Evolutionary conservation across 2,888 invertebrate species (phyloP).

Genomic region (Apeira syringaria): DNA sequence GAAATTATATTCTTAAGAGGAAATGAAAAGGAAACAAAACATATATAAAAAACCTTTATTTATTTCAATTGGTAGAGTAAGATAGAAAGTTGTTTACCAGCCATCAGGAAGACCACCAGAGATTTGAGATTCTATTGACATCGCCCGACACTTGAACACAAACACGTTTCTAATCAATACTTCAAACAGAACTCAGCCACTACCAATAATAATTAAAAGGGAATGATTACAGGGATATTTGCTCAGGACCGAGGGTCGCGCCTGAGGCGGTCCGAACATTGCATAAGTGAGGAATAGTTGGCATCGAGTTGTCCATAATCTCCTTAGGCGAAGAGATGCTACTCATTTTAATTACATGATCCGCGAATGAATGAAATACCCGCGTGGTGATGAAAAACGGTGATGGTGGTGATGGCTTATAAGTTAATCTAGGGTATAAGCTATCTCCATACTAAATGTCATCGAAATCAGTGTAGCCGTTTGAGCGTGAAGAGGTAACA

Average conservation of each 20-base stretch:
- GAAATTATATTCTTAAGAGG: too few relatives aligned
- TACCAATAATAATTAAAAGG: conserved; percentile 83
- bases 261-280: conserved; percentile 58
- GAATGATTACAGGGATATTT: conserved; percentile 82
- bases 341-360: conserved; percentile 1
- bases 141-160: conserved; percentile 68
- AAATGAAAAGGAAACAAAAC: too few relatives aligned
- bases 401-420: too few relatives aligned
- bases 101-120: conserved; percentile 14
- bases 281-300: conserved; percentile 53
- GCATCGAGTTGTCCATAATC: conserved; percentile 22
- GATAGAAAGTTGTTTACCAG: not conserved
- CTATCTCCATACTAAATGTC: too few relatives aligned
- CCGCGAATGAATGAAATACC: too few relatives aligned
- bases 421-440: too few relatives aligned
- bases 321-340: conserved; percentile 16
- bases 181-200: conserved; percentile 80
- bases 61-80: too few relatives aligned
- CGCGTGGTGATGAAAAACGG: too few relatives aligned
- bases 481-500: too few relatives aligned
- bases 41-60: too few relatives aligned
- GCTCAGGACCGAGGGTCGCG: conserved; percentile 71
- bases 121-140: conserved; percentile 54
- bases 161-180: conserved; percentile 82
- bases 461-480: too few relatives aligned